Percentiles rank a stretch among this genome's conserved stretches.
Conservation (phyloP, 2,888 invertebrate species). For the Cosmia pyralina region DNA sequence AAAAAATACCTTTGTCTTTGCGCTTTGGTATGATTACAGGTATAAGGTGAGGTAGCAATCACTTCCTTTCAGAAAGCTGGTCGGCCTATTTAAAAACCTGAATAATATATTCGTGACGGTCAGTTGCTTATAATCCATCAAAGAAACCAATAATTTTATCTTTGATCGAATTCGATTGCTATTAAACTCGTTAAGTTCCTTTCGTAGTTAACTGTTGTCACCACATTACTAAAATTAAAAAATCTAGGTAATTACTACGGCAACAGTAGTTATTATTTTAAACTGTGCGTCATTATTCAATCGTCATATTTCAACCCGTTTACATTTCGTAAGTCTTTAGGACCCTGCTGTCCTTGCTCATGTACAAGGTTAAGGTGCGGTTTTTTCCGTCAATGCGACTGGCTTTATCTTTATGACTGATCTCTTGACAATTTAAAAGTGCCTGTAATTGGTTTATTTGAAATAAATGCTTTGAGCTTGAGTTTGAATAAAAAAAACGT, state of each 20-base stretch:
- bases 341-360: conserved; percentile 3
- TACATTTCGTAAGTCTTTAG: neutral
- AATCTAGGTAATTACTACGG: too few species aligned
- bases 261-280: conserved; percentile 5
- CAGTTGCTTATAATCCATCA: neutral
- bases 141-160: neutral
- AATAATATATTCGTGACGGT: neutral
- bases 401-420: too few species aligned
- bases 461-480: too few species aligned
- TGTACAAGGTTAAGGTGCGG: too few species aligned
- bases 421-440: too few species aligned
- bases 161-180: neutral
- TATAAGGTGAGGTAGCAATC: too few species aligned
- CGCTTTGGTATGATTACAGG: too few species aligned
- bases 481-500: too few species aligned
- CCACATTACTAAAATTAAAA: neutral
- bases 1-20: too few species aligned
- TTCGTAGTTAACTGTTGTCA: neutral
- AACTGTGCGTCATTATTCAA: conserved; percentile 1
- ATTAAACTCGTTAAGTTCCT: neutral
- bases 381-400: too few species aligned
- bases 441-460: too few species aligned
- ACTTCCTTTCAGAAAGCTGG: neutral
- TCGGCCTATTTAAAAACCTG: neutral
- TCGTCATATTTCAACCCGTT: neutral